Evolutionary conservation across 2,797 vertebrate species (phyloP).

Genomic region (Lepus townsendii): DNA sequence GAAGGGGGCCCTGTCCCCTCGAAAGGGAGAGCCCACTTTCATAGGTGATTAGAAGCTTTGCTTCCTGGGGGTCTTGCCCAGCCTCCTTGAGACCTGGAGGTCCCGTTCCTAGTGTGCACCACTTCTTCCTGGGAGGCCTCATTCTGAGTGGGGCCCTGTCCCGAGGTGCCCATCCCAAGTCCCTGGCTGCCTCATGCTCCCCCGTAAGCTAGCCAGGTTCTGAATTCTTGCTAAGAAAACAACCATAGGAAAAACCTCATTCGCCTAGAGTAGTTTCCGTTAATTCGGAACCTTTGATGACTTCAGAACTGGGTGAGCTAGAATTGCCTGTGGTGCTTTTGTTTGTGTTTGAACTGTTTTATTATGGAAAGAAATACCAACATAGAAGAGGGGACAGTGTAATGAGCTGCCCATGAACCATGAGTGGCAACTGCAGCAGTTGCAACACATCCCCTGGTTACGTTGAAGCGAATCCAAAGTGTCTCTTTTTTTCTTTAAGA

Average conservation of each 20-base stretch:
- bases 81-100: neutral
- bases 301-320: slow-evolving; percentile 26
- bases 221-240: slow-evolving; percentile 17
- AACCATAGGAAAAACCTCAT: neutral
- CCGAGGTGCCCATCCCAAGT: neutral
- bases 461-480: slow-evolving; percentile 18
- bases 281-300: neutral
- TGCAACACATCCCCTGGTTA: neutral
- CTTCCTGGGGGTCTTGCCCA: neutral
- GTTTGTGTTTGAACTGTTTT: neutral
- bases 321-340: neutral
- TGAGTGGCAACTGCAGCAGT: too few relatives aligned
- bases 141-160: neutral
- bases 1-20: neutral
- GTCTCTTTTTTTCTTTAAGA: neutral
- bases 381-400: neutral
- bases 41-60: neutral
- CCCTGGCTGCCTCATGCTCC: neutral
- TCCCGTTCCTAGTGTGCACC: neutral
- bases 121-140: neutral
- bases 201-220: neutral
- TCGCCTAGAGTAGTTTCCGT: neutral
- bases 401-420: neutral
- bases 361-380: neutral
- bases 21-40: neutral